These are phyloP conservation scores for Limenitis camilla DNA, from an alignment of 2,888 invertebrate genomes.

Conservation along the genomic window DNA sequence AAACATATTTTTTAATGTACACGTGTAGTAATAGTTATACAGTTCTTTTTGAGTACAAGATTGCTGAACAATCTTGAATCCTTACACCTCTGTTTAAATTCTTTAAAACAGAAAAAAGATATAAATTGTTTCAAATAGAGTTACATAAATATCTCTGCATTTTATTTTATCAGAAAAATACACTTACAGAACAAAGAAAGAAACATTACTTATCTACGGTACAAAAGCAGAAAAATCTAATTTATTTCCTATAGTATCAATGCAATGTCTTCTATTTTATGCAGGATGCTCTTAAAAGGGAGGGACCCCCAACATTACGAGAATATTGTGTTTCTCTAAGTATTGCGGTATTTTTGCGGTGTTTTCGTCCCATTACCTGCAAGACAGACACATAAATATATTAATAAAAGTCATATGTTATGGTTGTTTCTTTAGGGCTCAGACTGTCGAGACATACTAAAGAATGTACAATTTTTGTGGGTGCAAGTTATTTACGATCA, in stretches of 20 bases:
- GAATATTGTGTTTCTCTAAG: conserved; percentile 54
- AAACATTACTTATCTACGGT: background rate
- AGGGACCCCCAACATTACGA: conserved; percentile 45
- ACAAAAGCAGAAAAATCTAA: conserved; percentile 31
- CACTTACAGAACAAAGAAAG: background rate
- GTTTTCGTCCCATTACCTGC: conserved; percentile 71
- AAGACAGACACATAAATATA: conserved; percentile 68
- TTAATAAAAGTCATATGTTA: conserved; percentile 54
- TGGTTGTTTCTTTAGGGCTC: conserved; percentile 35
- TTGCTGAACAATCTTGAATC: too few species aligned
- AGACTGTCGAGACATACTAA: conserved; percentile 4
- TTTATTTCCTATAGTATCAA: conserved; percentile 41
- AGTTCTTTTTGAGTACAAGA: too few species aligned
- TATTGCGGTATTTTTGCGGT: conserved; percentile 52
- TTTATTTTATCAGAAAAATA: background rate
- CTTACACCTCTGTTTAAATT: too few species aligned
- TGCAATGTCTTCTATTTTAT: conserved; percentile 51
- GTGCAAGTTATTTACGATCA: conserved; percentile 1
- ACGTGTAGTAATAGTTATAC: too few species aligned
- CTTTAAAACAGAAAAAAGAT: too few species aligned
- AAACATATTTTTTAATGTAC: too few species aligned
- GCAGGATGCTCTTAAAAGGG: conserved; percentile 39
- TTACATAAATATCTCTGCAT: too few species aligned
- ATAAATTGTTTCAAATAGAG: too few species aligned
- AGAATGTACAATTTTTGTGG: conserved; percentile 2